phyloP scores from a whole-genome alignment of 37 sponge, comb jelly and placozoan genomes.

The Axinella damicornis region DNA sequence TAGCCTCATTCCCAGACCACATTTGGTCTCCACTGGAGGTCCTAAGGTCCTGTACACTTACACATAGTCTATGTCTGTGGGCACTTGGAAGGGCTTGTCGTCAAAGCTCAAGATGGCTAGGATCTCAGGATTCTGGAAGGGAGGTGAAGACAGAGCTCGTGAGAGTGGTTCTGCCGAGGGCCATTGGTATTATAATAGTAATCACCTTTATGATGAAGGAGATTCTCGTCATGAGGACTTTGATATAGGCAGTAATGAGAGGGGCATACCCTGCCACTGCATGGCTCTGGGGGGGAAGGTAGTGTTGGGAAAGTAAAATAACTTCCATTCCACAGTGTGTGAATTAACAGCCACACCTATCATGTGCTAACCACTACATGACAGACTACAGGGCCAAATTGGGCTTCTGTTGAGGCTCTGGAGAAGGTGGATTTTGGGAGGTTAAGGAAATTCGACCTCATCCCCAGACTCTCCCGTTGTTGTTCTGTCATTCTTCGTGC shows the following conservation, averaged over 20 bases:
- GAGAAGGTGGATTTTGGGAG: not conserved
- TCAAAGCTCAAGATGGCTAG: constrained; percentile 64
- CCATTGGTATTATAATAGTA: too few species aligned
- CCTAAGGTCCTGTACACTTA: constrained; percentile 51
- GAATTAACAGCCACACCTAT: too few species aligned
- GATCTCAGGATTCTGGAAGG: constrained; percentile 76
- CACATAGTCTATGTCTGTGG: constrained; percentile 70
- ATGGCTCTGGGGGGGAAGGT: constrained; percentile 51
- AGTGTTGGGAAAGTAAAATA: too few species aligned
- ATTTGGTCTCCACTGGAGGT: too few species aligned
- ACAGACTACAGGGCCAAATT: too few species aligned
- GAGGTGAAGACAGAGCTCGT: not conserved
- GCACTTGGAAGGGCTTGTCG: constrained; percentile 66
- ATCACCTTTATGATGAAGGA: constrained; percentile 80
- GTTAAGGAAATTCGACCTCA: not conserved
- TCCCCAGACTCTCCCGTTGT: too few species aligned
- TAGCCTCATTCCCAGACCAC: too few species aligned
- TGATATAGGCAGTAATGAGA: constrained; percentile 77
- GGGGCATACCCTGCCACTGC: constrained; percentile 81
- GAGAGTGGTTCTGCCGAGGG: too few species aligned
- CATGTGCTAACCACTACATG: too few species aligned
- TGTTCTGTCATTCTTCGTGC: too few species aligned
- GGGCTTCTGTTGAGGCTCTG: too few species aligned
- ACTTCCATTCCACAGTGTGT: too few species aligned
- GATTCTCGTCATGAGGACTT: constrained; percentile 77